Conservation (phyloP, 2,888 invertebrate genomes). For the Hartigia nigra region DNA sequence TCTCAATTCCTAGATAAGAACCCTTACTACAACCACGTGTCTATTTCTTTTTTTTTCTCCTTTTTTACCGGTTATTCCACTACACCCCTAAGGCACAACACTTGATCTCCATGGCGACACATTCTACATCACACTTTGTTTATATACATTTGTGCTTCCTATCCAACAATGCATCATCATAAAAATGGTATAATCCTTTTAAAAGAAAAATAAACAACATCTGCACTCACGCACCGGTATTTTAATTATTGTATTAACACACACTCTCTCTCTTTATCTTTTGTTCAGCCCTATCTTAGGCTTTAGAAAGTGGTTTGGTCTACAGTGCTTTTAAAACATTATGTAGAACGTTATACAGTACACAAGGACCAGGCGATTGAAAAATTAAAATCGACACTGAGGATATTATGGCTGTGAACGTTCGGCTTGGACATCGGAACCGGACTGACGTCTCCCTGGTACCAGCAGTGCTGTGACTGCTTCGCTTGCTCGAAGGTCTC, state of each 20-base stretch:
- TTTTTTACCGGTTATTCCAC: constrained; percentile 26
- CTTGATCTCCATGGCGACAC: constrained; percentile 45
- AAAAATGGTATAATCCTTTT: background rate
- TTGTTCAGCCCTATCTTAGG: background rate
- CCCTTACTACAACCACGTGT: background rate
- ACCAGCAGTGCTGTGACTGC: background rate
- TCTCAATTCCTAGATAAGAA: constrained; percentile 3
- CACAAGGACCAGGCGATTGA: background rate
- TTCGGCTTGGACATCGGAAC: background rate
- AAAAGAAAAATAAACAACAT: background rate
- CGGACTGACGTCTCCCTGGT: background rate
- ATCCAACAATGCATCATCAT: background rate
- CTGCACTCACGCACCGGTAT: background rate
- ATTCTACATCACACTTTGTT: background rate
- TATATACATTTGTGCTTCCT: background rate
- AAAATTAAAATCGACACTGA: background rate
- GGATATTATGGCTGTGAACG: background rate
- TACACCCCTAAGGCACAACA: constrained; percentile 47
- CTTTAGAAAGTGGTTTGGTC: background rate
- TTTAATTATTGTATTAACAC: background rate
- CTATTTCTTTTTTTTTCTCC: background rate
- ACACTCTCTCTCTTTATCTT: background rate
- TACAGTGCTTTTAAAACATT: background rate
- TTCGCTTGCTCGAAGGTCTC: background rate
- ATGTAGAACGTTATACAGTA: background rate